Percentiles rank a stretch among this genome's conserved stretches.
Evolutionary conservation across 2,113 vertebrate species (phyloP).

Genomic region (Scartelaos histophorus): DNA sequence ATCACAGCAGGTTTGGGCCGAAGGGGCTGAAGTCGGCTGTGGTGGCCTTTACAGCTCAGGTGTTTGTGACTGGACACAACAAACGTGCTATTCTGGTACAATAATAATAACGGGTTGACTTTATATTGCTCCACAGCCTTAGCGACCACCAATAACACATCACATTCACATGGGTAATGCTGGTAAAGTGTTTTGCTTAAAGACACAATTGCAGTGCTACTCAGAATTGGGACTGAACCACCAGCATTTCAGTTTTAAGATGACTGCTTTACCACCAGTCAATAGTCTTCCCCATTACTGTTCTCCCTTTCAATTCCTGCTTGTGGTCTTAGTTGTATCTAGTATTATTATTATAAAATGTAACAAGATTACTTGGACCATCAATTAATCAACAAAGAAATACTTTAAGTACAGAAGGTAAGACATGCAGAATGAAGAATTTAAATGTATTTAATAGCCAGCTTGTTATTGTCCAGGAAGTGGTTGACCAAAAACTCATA

Average conservation of each 20-base stretch:
- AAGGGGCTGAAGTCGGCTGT: constrained; percentile 19
- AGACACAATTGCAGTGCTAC: no score
- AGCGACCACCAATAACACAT: background rate
- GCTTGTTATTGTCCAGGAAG: no score
- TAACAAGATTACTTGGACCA: background rate
- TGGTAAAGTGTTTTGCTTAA: background rate
- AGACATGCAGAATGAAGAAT: no score
- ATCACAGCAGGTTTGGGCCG: constrained; percentile 14
- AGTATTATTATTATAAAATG: background rate
- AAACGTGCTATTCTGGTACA: background rate
- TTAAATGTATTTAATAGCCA: no score
- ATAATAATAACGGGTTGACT: background rate
- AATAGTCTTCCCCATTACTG: no score
- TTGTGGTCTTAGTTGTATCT: no score
- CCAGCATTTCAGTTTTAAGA: no score
- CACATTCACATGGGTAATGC: background rate
- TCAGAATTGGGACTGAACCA: background rate
- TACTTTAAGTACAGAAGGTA: no score
- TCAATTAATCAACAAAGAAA: no score
- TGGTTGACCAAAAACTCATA: no score
- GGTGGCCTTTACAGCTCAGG: constrained; percentile 19
- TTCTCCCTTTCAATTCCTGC: no score
- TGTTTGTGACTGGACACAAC: constrained; percentile 8
- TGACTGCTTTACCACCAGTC: background rate
- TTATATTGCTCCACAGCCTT: background rate